Evolutionary conservation across 1,140 invertebrate species (phyloP), one percentile per base, ranked within the genome.

Genomic region (Nautilus pompilius): DNA sequence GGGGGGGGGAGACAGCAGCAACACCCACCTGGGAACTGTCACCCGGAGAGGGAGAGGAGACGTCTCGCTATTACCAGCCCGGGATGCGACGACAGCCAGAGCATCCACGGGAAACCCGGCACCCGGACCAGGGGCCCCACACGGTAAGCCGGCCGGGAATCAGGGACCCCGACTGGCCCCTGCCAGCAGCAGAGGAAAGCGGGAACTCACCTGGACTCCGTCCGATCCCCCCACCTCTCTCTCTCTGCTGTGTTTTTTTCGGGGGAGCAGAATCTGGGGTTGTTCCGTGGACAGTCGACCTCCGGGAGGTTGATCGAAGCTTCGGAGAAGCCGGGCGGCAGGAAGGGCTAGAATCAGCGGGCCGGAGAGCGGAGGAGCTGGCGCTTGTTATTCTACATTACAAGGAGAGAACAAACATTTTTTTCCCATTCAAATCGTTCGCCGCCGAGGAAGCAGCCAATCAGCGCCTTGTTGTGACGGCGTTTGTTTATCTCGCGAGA

Each of bases 401-500:
- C 26, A 17, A 20, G 20, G 2, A 5, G 15, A 17, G 30, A 5
- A 32, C 15, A n/a, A 20, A 56, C 20, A 30, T 30, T 30, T 2
- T 6, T 26, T 10, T 13, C 13, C 45, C 26, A 22, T 59, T 60
- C 58, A 46, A 60, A 60, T 60, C 58, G 45, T 48, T 60, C 58
- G 58, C 36, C 58, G 49, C 28, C 24, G 5, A 15, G 10, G 1
- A 6, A 28, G 15, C 45, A 20, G 29, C 58, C 58, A 60, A 60
- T 60, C 58, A 60, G 29, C 20, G 8, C 24, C 17, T 33, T 60
- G n/a, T n/a, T 3, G 36, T 48, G 28, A 29, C 29, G 22, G n/a
- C 8, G 29, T 6, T 60, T 60, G 24, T 48, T 48, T 26, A 46
- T 60, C 58, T 60, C 58, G 58, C 58, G 58, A 60, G 58, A 60